Percentiles rank a stretch among this genome's conserved stretches.
Conservation (phyloP, 2,797 vertebrate genomes). For the Tinamus major region DNA sequence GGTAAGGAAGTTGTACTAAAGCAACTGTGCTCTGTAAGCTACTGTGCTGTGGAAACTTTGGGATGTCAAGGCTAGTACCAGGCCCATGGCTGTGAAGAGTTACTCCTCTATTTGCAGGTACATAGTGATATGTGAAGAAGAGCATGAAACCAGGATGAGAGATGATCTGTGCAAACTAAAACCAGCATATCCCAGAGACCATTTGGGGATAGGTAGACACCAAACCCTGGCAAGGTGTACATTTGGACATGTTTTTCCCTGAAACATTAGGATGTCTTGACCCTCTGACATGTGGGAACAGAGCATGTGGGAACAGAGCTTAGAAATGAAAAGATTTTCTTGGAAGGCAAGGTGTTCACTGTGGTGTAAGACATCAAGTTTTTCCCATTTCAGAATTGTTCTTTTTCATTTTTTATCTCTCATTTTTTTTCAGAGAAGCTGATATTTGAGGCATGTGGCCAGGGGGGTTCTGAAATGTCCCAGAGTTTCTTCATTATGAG, state of each 20-base stretch:
- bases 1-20: not conserved
- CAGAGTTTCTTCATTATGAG: not conserved
- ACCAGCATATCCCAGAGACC: not conserved
- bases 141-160: not conserved
- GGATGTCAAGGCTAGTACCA: not conserved
- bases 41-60: not conserved
- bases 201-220: rapidly evolving
- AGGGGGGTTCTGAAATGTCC: not conserved
- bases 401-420: not conserved
- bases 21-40: not conserved
- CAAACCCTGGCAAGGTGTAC: not conserved
- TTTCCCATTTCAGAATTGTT: not conserved
- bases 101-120: not conserved
- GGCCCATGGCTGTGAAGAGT: not conserved
- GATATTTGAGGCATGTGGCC: not conserved
- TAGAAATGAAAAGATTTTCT: not conserved
- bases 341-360: not conserved
- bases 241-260: not conserved
- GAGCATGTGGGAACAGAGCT: not conserved
- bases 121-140: not conserved
- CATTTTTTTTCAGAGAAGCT: not conserved
- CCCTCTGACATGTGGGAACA: not conserved
- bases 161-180: not conserved
- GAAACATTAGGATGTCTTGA: not conserved
- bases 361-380: not conserved